A percentile compares a stretch with the other conserved stretches of the same genome.
These are phyloP conservation scores for Atopsyche davidsoni DNA, from an alignment of 1,140 invertebrate species.

Conservation along the genomic window DNA sequence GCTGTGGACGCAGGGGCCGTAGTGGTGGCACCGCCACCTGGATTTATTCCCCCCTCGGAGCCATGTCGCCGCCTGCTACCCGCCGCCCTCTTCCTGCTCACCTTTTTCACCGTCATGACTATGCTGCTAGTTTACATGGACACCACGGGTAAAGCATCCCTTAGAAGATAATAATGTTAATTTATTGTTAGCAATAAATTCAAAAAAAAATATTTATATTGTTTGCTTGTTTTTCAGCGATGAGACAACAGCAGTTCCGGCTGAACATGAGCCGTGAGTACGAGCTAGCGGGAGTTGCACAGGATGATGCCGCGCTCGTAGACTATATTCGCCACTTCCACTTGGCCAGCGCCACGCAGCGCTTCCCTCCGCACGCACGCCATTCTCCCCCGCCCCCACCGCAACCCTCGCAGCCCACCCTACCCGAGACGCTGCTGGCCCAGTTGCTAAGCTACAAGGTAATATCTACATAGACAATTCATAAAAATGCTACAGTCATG, in stretches of 20 bases:
- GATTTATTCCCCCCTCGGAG: conserved; percentile 10
- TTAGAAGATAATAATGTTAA: neutral
- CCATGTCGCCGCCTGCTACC: conserved; percentile 50
- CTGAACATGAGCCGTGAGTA: conserved; percentile 69
- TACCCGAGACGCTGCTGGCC: conserved; percentile 35
- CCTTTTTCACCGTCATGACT: conserved; percentile 61
- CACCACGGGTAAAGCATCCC: conserved; percentile 50
- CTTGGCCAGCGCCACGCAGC: conserved; percentile 35
- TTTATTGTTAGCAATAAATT: neutral
- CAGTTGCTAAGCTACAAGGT: conserved; percentile 42
- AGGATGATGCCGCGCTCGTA: conserved; percentile 66
- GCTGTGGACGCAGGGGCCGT: neutral
- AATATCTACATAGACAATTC: no score
- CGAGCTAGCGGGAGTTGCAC: conserved; percentile 61
- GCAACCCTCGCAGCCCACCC: conserved; percentile 21
- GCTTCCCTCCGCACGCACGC: conserved; percentile 35
- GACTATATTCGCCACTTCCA: conserved; percentile 61
- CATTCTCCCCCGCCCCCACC: conserved; percentile 7
- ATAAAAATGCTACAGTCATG: no score
- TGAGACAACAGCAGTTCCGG: conserved; percentile 60
- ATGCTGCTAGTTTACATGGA: conserved; percentile 61
- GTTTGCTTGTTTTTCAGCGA: conserved; percentile 40
- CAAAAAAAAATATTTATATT: neutral
- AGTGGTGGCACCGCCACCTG: conserved; percentile 25
- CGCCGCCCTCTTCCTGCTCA: conserved; percentile 55